Conservation (phyloP, 2,888 invertebrate genomes). For the Gasteruption jaculator region DNA sequence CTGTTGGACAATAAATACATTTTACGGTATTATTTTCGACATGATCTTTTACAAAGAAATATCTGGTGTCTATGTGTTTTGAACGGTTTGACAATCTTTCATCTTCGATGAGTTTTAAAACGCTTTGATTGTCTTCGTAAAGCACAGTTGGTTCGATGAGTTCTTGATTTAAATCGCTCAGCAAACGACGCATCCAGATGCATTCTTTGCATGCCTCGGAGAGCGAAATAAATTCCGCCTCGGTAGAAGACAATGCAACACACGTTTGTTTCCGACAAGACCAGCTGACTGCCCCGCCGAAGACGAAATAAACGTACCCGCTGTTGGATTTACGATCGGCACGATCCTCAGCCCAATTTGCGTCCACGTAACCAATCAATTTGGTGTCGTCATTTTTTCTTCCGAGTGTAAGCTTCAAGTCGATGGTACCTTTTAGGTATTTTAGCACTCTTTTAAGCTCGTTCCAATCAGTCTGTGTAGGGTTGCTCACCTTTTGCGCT, state of each 20-base stretch:
- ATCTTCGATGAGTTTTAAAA: no score
- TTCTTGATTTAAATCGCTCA: constrained; percentile 17
- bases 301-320: constrained; percentile 29
- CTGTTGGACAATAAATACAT: constrained; percentile 6
- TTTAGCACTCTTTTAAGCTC: constrained; percentile 25
- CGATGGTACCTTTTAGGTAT: constrained; percentile 20
- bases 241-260: constrained; percentile 23
- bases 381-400: constrained; percentile 4
- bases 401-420: constrained; percentile 14
- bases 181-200: constrained; percentile 18
- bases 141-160: constrained; percentile 18
- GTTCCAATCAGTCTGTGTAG: constrained; percentile 28
- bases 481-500: constrained; percentile 26
- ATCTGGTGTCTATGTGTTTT: constrained; percentile 5
- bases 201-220: constrained; percentile 23
- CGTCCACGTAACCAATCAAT: constrained; percentile 34
- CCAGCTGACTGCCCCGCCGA: constrained; percentile 31
- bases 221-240: constrained; percentile 27
- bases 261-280: constrained; percentile 30
- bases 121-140: constrained; percentile 29
- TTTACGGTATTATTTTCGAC: constrained; percentile 1
- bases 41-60: background rate
- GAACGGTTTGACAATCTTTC: constrained; percentile 14
- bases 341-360: constrained; percentile 35
- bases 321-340: constrained; percentile 33